phyloP scores from a whole-genome alignment of 2,888 invertebrate genomes.

The Griposia aprilina region DNA sequence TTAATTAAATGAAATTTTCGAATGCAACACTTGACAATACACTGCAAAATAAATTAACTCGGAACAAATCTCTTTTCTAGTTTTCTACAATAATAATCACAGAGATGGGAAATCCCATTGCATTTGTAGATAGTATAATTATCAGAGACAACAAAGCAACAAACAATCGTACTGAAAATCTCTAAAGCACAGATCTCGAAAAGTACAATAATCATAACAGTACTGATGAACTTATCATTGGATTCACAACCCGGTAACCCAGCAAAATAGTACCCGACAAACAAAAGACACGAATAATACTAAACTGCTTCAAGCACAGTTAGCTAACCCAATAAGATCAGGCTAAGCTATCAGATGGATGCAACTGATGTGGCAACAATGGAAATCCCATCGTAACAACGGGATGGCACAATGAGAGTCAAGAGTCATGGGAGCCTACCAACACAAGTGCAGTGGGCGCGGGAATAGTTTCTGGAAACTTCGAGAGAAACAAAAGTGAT shows the following conservation, averaged over 20 bases:
- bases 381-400: slow-evolving; percentile 54
- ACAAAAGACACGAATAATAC: slow-evolving; percentile 44
- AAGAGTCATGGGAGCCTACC: slow-evolving; percentile 64
- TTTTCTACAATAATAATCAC: not conserved
- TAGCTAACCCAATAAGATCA: slow-evolving; percentile 62
- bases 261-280: slow-evolving; percentile 15
- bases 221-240: slow-evolving; percentile 18
- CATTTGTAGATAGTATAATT: not conserved
- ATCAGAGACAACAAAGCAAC: slow-evolving; percentile 2
- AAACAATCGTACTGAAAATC: not conserved
- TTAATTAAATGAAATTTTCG: not conserved
- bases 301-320: slow-evolving; percentile 44
- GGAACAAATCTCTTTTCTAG: slow-evolving; percentile 1
- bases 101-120: not conserved
- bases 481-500: slow-evolving; percentile 12
- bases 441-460: slow-evolving; percentile 35
- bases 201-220: slow-evolving; percentile 12
- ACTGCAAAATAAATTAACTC: not conserved
- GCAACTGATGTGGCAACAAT: slow-evolving; percentile 58
- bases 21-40: not conserved
- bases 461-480: slow-evolving; percentile 57
- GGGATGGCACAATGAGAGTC: slow-evolving; percentile 63
- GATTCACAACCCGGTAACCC: slow-evolving; percentile 48
- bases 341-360: slow-evolving; percentile 61
- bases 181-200: slow-evolving; percentile 19